Evolutionary conservation across 2,113 vertebrate genomes (phyloP).

Genomic region (Chloroceryle aenea): DNA sequence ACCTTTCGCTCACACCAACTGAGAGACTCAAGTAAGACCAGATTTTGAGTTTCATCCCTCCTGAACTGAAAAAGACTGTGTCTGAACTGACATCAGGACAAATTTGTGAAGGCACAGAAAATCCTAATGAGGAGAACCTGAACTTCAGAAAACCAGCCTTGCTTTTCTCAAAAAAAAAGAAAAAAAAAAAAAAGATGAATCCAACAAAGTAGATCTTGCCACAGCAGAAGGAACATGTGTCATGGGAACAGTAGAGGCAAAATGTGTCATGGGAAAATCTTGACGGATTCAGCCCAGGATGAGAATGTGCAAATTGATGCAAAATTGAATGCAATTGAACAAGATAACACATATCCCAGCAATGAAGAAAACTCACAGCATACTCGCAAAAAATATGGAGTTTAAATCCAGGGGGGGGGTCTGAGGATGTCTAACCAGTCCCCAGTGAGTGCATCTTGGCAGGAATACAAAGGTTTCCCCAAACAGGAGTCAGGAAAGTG

Average conservation of each 20-base stretch:
- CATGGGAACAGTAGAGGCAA: constrained; percentile 56
- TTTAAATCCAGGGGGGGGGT: background rate
- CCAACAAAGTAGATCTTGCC: background rate
- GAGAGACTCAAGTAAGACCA: background rate
- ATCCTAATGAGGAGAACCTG: background rate
- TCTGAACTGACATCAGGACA: background rate
- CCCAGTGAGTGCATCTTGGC: background rate
- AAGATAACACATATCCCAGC: constrained; percentile 46
- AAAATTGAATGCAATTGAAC: constrained; percentile 53
- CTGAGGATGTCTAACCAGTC: background rate
- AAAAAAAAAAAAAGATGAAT: background rate
- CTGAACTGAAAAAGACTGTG: background rate
- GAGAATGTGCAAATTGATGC: constrained; percentile 56
- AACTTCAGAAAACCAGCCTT: background rate
- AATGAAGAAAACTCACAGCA: constrained; percentile 36
- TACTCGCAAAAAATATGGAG: background rate
- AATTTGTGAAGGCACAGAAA: background rate
- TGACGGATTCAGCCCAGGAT: constrained; percentile 21
- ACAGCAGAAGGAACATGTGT: constrained; percentile 46
- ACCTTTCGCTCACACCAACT: background rate
- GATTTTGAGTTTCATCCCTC: background rate
- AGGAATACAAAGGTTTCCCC: background rate
- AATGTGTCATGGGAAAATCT: constrained; percentile 46
- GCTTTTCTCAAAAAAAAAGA: background rate
- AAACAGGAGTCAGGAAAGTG: background rate